Evolutionary conservation across 2,113 vertebrate species (phyloP).

Genomic region (Odobenus rosmarus): DNA sequence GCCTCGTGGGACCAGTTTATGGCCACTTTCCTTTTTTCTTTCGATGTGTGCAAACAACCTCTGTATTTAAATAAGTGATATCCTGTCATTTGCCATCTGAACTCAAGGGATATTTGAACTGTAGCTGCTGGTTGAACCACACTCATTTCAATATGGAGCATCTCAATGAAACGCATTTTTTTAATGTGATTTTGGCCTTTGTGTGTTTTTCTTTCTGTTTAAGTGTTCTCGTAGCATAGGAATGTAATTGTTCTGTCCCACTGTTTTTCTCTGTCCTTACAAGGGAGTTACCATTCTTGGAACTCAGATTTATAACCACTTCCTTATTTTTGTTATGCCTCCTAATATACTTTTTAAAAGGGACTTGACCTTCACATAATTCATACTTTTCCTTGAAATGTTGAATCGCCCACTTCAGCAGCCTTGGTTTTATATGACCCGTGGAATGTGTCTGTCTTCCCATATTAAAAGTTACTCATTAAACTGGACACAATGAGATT

Average conservation of each 20-base stretch:
- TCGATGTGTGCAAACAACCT: neutral
- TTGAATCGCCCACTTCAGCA: slow-evolving; percentile 59
- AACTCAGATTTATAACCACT: slow-evolving; percentile 80
- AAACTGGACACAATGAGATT: slow-evolving; percentile 3
- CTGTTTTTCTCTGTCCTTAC: slow-evolving; percentile 72
- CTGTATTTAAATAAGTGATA: neutral
- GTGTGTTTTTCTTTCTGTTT: neutral
- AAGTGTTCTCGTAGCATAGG: slow-evolving; percentile 58
- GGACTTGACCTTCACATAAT: slow-evolving; percentile 75
- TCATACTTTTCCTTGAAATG: slow-evolving; percentile 75
- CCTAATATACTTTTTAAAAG: slow-evolving; percentile 64
- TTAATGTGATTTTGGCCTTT: neutral
- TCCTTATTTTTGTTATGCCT: slow-evolving; percentile 62
- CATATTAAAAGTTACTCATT: slow-evolving; percentile 54
- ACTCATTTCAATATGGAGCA: neutral
- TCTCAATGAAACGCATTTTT: slow-evolving; percentile 50
- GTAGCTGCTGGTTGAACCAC: neutral
- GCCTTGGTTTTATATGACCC: slow-evolving; percentile 20
- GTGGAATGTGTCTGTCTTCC: slow-evolving; percentile 40
- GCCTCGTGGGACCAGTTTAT: neutral
- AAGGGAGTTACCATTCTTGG: slow-evolving; percentile 78
- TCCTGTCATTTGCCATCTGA: neutral
- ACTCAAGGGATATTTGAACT: neutral
- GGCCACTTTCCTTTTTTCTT: neutral
- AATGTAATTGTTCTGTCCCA: slow-evolving; percentile 77